Evolutionary conservation across 1,140 invertebrate species (phyloP).

Genomic region (Hyposmocoma kahamanoa): DNA sequence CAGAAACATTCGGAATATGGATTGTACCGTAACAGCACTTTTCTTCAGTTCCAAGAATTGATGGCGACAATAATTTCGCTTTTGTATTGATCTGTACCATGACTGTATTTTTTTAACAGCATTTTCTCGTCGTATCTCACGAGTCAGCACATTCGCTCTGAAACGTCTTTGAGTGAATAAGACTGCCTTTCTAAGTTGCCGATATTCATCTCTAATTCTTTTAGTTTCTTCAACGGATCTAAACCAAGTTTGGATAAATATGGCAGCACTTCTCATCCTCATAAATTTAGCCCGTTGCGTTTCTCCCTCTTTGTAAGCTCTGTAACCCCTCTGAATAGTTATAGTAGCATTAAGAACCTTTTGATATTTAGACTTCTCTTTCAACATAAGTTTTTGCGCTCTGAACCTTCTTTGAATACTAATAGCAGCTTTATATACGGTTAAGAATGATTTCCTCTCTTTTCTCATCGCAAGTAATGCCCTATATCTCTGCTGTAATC

Average conservation of each 20-base stretch:
- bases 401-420: slow-evolving; percentile 40
- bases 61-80: slow-evolving; percentile 34
- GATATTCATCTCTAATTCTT: slow-evolving; percentile 39
- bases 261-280: slow-evolving; percentile 25
- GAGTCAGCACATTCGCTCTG: slow-evolving; percentile 47
- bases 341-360: slow-evolving; percentile 28
- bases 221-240: slow-evolving; percentile 35
- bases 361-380: slow-evolving; percentile 24
- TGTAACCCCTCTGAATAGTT: slow-evolving; percentile 51
- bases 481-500: slow-evolving; percentile 30
- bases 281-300: slow-evolving; percentile 44
- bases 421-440: slow-evolving; percentile 15
- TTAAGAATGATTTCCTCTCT: slow-evolving; percentile 26
- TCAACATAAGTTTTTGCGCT: slow-evolving; percentile 29
- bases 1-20: slow-evolving; percentile 41
- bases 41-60: slow-evolving; percentile 41
- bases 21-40: slow-evolving; percentile 31
- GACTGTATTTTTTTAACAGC: slow-evolving; percentile 61
- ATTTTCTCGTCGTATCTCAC: slow-evolving; percentile 13
- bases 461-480: slow-evolving; percentile 31
- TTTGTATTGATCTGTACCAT: slow-evolving; percentile 54
- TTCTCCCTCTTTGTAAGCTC: slow-evolving; percentile 34
- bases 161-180: slow-evolving; percentile 49
- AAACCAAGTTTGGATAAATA: slow-evolving; percentile 46
- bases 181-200: slow-evolving; percentile 29